Evolutionary conservation across 2,888 invertebrate genomes (phyloP).

Genomic region (Candidula unifasciata): DNA sequence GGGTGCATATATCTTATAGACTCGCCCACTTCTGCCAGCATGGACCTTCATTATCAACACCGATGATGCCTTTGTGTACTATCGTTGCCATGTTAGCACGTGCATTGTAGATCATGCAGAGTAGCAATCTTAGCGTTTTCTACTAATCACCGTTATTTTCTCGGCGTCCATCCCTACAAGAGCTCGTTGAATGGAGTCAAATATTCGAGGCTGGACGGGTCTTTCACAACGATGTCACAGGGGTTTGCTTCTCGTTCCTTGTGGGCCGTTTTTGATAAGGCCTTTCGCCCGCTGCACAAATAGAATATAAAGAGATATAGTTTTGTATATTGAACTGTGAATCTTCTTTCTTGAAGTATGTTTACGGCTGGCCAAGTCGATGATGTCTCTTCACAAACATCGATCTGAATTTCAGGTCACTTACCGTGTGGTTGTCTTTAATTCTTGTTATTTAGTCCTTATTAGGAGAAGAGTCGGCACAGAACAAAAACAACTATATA

Average conservation of each 20-base stretch:
- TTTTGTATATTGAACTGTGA: no score
- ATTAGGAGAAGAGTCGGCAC: no score
- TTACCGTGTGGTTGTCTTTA: no score
- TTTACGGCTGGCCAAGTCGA: no score
- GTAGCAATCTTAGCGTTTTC: background rate
- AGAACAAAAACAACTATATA: no score
- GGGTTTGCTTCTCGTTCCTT: background rate
- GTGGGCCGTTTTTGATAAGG: background rate
- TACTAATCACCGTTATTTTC: conserved; percentile 36
- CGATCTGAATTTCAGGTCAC: no score
- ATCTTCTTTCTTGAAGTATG: no score
- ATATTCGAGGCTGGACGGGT: background rate
- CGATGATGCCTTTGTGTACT: background rate
- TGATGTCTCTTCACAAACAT: no score
- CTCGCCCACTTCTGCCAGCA: conserved; percentile 29
- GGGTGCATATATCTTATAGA: conserved; percentile 26
- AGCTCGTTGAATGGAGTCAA: background rate
- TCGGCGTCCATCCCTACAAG: background rate
- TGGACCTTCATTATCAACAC: conserved; percentile 6
- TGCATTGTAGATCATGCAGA: conserved; percentile 3
- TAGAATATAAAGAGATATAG: no score
- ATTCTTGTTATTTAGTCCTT: no score
- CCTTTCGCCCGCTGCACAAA: background rate
- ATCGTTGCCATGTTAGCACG: conserved; percentile 1
- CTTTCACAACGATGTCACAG: no score